phyloP scores from a whole-genome alignment of 2,113 vertebrate genomes.

The Astur gentilis region DNA sequence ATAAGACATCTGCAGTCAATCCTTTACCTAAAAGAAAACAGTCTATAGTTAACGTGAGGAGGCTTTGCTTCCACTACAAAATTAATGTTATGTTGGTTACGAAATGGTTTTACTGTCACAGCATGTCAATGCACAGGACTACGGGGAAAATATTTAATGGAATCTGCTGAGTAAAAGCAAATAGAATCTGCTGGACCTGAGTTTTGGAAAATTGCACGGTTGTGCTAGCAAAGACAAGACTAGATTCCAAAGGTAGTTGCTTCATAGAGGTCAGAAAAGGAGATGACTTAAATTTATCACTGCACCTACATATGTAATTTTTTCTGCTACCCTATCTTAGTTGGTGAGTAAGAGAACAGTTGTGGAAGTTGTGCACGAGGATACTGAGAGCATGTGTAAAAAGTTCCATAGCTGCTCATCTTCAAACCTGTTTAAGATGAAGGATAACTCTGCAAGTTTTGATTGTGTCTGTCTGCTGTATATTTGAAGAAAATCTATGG shows the following conservation, averaged over 20 bases:
- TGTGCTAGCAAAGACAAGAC: not conserved
- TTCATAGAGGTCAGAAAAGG: not conserved
- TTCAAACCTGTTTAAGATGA: not conserved
- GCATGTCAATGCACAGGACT: not conserved
- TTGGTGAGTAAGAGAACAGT: not conserved
- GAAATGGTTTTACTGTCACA: not conserved
- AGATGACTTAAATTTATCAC: not conserved
- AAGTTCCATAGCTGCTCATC: not conserved
- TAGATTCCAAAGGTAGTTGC: not conserved
- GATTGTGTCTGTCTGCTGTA: not conserved
- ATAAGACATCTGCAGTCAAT: not conserved
- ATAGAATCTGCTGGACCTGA: not conserved
- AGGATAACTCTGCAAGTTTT: not conserved
- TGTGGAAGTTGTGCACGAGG: not conserved
- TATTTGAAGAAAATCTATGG: not conserved
- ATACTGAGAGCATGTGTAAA: not conserved
- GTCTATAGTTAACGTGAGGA: not conserved
- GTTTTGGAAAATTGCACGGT: not conserved
- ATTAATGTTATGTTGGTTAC: not conserved
- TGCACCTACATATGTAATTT: not conserved
- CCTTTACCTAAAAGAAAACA: not conserved
- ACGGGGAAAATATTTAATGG: not conserved
- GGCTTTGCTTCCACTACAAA: not conserved
- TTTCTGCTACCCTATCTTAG: not conserved
- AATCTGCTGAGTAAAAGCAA: not conserved